Conservation (phyloP, 2,888 invertebrate genomes). For the Papilio protenor region DNA sequence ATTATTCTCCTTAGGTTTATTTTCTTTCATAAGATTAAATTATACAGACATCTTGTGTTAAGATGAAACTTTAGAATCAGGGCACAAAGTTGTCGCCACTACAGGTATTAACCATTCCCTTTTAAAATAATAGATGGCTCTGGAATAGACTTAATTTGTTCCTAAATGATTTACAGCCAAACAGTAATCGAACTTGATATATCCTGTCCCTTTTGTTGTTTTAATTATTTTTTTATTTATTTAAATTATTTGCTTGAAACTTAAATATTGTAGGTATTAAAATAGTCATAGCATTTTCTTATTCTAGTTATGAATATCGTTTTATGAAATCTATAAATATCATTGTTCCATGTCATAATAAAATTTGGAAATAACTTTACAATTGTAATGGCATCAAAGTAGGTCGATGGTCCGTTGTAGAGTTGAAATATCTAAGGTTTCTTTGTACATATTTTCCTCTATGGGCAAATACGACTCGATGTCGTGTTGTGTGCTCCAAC, state of each 20-base stretch:
- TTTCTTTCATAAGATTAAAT: neutral
- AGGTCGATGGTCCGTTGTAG: neutral
- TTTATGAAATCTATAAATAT: too few relatives aligned
- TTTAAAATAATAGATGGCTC: conserved; percentile 14
- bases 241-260: too few relatives aligned
- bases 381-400: neutral
- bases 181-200: neutral
- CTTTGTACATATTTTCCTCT: conserved; percentile 8
- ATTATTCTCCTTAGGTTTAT: neutral
- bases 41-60: conserved; percentile 1
- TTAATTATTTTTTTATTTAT: too few relatives aligned
- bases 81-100: neutral
- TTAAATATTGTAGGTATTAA: too few relatives aligned
- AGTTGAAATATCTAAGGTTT: conserved; percentile 1
- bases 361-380: neutral
- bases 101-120: neutral
- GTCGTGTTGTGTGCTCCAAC: conserved; percentile 21
- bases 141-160: neutral
- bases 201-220: too few relatives aligned
- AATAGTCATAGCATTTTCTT: too few relatives aligned
- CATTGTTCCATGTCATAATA: too few relatives aligned
- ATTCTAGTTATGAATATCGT: too few relatives aligned
- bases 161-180: neutral
- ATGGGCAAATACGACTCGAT: neutral
- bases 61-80: neutral